A percentile compares a stretch with the other conserved stretches of the same genome.
Conservation (phyloP, 1,140 invertebrate genomes). For the Holotrichia oblita region DNA sequence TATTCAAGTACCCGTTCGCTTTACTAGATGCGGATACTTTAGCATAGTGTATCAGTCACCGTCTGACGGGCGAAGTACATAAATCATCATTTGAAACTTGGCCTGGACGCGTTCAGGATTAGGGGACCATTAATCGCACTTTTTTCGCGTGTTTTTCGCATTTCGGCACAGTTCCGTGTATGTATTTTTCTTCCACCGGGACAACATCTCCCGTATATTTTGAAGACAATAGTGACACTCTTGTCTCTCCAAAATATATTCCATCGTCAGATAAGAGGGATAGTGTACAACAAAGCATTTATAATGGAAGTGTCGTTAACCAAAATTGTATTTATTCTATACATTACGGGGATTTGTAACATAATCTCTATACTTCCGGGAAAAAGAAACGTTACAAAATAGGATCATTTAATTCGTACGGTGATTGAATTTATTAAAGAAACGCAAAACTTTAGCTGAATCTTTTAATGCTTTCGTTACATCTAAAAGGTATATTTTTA, state of each 20-base stretch:
- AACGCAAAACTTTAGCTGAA: too few relatives aligned
- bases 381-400: background rate
- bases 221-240: constrained; percentile 2
- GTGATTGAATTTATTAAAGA: too few relatives aligned
- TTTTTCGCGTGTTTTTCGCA: constrained; percentile 21
- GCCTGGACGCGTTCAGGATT: constrained; percentile 18
- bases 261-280: background rate
- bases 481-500: too few relatives aligned
- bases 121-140: constrained; percentile 32
- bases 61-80: constrained; percentile 34
- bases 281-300: background rate
- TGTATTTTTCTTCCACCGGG: background rate
- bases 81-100: constrained; percentile 36
- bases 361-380: background rate
- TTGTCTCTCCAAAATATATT: constrained; percentile 4
- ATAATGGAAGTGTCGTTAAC: constrained; percentile 2
- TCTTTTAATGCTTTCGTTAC: too few relatives aligned
- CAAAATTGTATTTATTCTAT: background rate
- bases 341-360: background rate
- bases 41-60: constrained; percentile 37
- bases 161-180: constrained; percentile 10
- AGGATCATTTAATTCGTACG: too few relatives aligned
- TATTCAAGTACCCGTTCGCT: constrained; percentile 7
- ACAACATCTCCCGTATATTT: background rate
- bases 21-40: constrained; percentile 9